These are phyloP conservation scores for Oscheius sp. DNA, from an alignment of 2,888 invertebrate genomes.

Conservation along the genomic window DNA sequence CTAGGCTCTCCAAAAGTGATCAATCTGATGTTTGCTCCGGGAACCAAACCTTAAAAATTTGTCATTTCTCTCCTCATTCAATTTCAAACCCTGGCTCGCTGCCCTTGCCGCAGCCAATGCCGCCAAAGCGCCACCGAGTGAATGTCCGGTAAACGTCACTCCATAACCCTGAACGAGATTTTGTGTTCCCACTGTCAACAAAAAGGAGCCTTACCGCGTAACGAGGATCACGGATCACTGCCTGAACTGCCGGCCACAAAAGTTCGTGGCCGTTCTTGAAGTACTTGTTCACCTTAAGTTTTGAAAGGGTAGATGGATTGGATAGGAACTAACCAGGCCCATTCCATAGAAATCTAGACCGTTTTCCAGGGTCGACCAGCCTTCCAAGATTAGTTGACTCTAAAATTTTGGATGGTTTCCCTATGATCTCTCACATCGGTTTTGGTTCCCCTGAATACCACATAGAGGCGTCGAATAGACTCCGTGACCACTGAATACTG, in stretches of 20 bases:
- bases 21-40: constrained; percentile 54
- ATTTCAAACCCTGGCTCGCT: constrained; percentile 42
- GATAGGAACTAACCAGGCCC: constrained; percentile 52
- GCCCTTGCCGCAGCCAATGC: constrained; percentile 57
- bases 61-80: neutral
- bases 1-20: constrained; percentile 70
- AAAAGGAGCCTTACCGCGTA: constrained; percentile 43
- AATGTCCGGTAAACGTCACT: constrained; percentile 69
- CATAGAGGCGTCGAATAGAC: constrained; percentile 39
- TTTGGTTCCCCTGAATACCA: constrained; percentile 51
- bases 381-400: constrained; percentile 66
- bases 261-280: constrained; percentile 63
- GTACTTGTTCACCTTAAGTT: constrained; percentile 63
- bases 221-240: constrained; percentile 47
- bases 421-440: constrained; percentile 39
- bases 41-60: constrained; percentile 39
- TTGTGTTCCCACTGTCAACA: constrained; percentile 3
- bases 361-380: constrained; percentile 59
- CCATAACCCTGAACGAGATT: constrained; percentile 51
- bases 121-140: constrained; percentile 69
- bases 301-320: neutral
- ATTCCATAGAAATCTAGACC: constrained; percentile 63
- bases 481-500: constrained; percentile 38
- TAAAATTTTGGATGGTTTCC: constrained; percentile 32
- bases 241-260: constrained; percentile 60